Base-by-base conservation (phyloP, 2,797 vertebrate genomes). In the Gila robusta region DNA sequence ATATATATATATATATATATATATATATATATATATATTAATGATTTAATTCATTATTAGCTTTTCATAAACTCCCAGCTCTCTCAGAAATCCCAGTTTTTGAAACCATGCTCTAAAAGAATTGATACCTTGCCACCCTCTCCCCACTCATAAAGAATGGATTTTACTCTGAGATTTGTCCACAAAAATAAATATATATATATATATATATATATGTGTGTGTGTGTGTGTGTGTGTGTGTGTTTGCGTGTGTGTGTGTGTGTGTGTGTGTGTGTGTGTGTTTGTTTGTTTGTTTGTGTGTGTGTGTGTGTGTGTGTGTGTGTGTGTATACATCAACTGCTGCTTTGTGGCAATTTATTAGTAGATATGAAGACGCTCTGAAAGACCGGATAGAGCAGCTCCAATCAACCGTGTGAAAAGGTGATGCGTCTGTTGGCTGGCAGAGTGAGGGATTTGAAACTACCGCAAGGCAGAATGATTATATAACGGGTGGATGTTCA, bases 401-500 rank as follows among this genome's bases (percentile, higher is more conserved):
- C 14, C 67, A 64, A 7, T 77, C 73, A 82, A 73, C 73, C 19
- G 28, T 71, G 52, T 88, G 52, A 69, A 71, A 88, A 81, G 64
- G 66, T 81, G 67, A 69, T 41, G 79, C 12, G 9, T 87, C 64
- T 81, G 83, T 74, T 74, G 56, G 79, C 71, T 64, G 70, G 62
- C 80, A 3, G 67, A 54, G 47, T 62, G 81, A 74, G 28, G 86
- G 83, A 67, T 39, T 64, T 73, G 47, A 78, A 73, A 54, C 41
- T 82, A 78, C 52, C 72, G 54, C 72, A 71, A 64, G 72, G 52
- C 84, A 85, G 72, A 82, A 70, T 28, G 52, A 81, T 88, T 82
- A 82, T 88, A 81, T 88, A 83, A 86, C 56, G 26, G 80, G 47
- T 64, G 41, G 71, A 88, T 85, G 84, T 82, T 74, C 41, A 54